Base-by-base conservation (phyloP, 1,140 invertebrate species). In the Drosophila kohkoa region DNA sequence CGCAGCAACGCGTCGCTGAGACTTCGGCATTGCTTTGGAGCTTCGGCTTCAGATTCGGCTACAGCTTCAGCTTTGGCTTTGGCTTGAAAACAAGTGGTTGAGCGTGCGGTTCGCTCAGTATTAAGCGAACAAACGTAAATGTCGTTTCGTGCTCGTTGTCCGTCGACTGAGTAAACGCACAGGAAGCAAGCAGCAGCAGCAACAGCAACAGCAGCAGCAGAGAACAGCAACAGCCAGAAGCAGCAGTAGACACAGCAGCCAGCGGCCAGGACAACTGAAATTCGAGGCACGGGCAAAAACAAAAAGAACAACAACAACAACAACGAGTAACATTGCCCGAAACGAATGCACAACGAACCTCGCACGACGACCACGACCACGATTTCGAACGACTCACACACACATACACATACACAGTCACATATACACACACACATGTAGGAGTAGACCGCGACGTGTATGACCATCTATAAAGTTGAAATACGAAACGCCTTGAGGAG, bases 31-130 rank as follows among this genome's bases (percentile, higher is more conserved):
- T 10, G 28, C 35, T 28, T 64, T 70, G 45, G 73, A 20, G 63
- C 25, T 48, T 62, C 57, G 64, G n/a, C n/a, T 25, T 5, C 35
- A 41, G 25, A n/a, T 7, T 52, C 51, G 74, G 46, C 52, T 67
- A 20, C 70, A 75, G 75, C 58, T 68, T 67, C 71, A 68, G 59
- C 64, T 63, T 64, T 62, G 45, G 58, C 57, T 79, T 68, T 59
- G 81, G 85, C 79, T 85, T 89, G 88, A 91, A 91, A 91, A 91
- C 89, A 91, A 91, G 89, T 91, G 89, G 89, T 91, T 91, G 89
- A 91, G 85, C 86, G 73, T 68, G 63, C 79, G 71, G 62, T 52
- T 48, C 68, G 57, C 54, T 86, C 69, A 90, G 86, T 85, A 82
- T 77, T 74, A 79, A 90, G 81, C 86, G 75, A 80, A 82, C 82